phyloP scores from a whole-genome alignment of 2,797 vertebrate genomes.

The Kryptopterus vitreolus region DNA sequence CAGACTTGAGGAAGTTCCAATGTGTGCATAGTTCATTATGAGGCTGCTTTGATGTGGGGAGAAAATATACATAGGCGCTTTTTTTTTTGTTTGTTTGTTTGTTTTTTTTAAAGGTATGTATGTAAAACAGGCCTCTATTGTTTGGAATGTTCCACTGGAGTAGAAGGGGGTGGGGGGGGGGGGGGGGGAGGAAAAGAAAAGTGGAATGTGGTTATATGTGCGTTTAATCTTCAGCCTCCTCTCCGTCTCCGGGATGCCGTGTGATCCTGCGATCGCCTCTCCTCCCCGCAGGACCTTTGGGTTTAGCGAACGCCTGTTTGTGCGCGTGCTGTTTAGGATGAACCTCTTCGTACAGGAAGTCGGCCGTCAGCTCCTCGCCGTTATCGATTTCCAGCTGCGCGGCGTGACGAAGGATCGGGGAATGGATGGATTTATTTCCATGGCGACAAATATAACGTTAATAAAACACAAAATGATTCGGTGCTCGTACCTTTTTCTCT shows the following conservation, averaged over 20 bases:
- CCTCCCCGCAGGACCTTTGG: conserved; percentile 90
- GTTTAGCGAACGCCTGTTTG: conserved; percentile 93
- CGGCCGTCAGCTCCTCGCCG: conserved; percentile 90
- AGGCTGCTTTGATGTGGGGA: conserved; percentile 62
- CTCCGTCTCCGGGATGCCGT: conserved; percentile 80
- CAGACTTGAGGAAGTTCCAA: conserved; percentile 61
- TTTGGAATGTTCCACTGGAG: conserved; percentile 67
- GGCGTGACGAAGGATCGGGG: not conserved
- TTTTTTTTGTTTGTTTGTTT: not conserved
- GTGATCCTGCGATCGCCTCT: conserved; percentile 91
- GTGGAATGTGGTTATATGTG: conserved; percentile 70
- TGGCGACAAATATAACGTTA: not conserved
- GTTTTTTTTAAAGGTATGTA: conserved; percentile 35
- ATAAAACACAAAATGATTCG: too few relatives aligned
- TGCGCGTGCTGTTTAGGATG: conserved; percentile 97
- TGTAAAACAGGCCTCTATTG: conserved; percentile 58
- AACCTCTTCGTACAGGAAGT: conserved; percentile 94
- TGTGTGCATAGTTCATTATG: conserved; percentile 77
- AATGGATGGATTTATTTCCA: not conserved
- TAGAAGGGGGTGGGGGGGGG: too few relatives aligned
- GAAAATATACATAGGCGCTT: conserved; percentile 29
- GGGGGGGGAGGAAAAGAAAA: conserved; percentile 12
- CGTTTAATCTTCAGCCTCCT: conserved; percentile 84
- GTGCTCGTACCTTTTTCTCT: conserved; percentile 83
- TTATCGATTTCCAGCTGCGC: conserved; percentile 91